phyloP scores from a whole-genome alignment of 2,113 vertebrate species.

The Corydoras maculifer region DNA sequence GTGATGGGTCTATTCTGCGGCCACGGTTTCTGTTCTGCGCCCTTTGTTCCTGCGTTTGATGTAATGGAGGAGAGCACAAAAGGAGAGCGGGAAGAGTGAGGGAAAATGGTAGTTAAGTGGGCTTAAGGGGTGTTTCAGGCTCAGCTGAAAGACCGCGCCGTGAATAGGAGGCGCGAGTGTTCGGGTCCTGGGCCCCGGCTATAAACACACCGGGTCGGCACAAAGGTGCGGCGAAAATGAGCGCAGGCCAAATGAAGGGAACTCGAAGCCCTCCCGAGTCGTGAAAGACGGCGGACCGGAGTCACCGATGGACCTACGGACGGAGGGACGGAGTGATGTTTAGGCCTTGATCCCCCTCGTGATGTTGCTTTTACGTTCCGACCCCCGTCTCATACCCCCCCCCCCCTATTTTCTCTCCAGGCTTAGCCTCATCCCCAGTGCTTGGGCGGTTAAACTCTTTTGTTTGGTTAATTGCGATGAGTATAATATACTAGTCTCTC shows the following conservation, averaged over 20 bases:
- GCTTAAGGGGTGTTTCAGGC: slow-evolving; percentile 99
- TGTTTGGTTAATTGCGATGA: slow-evolving; percentile 99
- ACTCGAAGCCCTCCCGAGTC: neutral
- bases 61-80: slow-evolving; percentile 99
- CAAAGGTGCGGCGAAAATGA: slow-evolving; percentile 99
- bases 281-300: slow-evolving; percentile 88
- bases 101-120: slow-evolving; percentile 99
- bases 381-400: neutral
- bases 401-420: slow-evolving; percentile 40
- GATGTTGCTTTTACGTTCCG: too few relatives aligned
- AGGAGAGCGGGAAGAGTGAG: slow-evolving; percentile 99
- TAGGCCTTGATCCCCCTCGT: slow-evolving; percentile 20
- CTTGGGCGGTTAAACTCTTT: slow-evolving; percentile 98
- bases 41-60: slow-evolving; percentile 99
- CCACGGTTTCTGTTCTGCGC: slow-evolving; percentile 96
- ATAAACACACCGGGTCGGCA: slow-evolving; percentile 99
- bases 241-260: slow-evolving; percentile 80
- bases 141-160: slow-evolving; percentile 90
- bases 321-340: too few relatives aligned
- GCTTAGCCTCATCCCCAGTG: slow-evolving; percentile 66
- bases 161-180: slow-evolving; percentile 93
- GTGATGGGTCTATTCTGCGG: slow-evolving; percentile 99
- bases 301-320: neutral
- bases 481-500: slow-evolving; percentile 99
- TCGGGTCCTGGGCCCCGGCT: slow-evolving; percentile 98